Conservation (phyloP, 2,113 vertebrate genomes). For the Tursiops truncatus region DNA sequence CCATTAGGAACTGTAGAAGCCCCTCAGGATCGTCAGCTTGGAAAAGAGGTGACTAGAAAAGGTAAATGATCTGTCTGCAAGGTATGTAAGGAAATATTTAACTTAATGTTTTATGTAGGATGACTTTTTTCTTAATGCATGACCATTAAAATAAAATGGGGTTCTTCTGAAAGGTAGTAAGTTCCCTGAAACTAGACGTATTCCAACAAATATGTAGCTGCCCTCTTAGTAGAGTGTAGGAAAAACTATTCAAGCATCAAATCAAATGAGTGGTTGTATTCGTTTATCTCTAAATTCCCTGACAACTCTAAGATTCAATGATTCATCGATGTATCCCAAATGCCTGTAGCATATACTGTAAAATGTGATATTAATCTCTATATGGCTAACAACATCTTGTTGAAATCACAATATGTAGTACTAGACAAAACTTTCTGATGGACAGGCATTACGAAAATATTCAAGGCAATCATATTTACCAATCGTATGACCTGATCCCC, state of each 20-base stretch:
- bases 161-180: not conserved
- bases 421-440: not conserved
- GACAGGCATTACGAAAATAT: slow-evolving; percentile 39
- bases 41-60: not conserved
- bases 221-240: not conserved
- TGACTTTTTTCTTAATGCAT: not conserved
- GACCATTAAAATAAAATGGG: not conserved
- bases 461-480: slow-evolving; percentile 27
- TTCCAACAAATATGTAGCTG: not conserved
- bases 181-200: not conserved
- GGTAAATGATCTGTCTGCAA: not conserved
- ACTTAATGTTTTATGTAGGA: not conserved
- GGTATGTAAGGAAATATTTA: not conserved
- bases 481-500: not conserved
- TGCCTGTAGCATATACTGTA: not conserved
- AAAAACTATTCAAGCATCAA: not conserved
- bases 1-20: slow-evolving; percentile 3
- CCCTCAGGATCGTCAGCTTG: not conserved
- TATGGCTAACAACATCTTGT: not conserved
- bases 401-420: not conserved
- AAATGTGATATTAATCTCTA: not conserved
- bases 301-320: not conserved
- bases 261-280: not conserved
- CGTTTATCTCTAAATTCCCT: not conserved
- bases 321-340: not conserved